Evolutionary conservation across 2,888 invertebrate genomes (phyloP).

Genomic region (Ecliptopera silaceata): DNA sequence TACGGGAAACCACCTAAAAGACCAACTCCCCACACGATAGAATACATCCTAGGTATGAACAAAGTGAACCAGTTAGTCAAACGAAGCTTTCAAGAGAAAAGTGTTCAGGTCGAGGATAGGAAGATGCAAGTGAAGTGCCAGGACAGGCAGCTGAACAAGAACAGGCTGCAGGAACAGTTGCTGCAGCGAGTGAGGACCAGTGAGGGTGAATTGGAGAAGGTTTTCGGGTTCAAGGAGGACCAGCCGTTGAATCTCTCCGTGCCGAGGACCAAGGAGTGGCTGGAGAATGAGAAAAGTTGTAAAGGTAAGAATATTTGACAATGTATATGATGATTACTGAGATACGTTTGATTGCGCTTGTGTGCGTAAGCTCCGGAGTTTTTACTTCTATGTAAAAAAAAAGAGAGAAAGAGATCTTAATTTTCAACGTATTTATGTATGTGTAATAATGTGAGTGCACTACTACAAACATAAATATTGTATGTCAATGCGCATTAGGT

Average conservation of each 20-base stretch:
- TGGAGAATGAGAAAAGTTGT: constrained; percentile 59
- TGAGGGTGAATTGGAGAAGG: constrained; percentile 65
- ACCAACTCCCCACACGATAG: constrained; percentile 94
- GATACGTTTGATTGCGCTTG: too few species aligned
- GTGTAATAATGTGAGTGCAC: too few species aligned
- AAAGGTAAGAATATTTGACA: constrained; percentile 54
- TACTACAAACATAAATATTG: too few species aligned
- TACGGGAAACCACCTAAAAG: constrained; percentile 91
- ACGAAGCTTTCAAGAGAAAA: constrained; percentile 40
- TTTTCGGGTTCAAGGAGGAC: constrained; percentile 64
- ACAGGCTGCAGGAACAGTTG: constrained; percentile 72
- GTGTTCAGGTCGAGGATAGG: constrained; percentile 69
- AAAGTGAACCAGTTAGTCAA: constrained; percentile 68
- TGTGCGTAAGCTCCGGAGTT: too few species aligned
- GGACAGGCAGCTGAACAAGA: constrained; percentile 66
- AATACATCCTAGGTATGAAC: constrained; percentile 90
- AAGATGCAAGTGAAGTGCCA: constrained; percentile 35
- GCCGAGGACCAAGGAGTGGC: constrained; percentile 75
- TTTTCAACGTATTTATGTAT: too few species aligned
- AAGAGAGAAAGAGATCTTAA: too few species aligned
- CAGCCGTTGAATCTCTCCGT: constrained; percentile 85
- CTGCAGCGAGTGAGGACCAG: constrained; percentile 69
- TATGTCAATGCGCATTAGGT: too few species aligned
- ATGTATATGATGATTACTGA: not conserved
- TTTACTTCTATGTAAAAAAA: too few species aligned